Base-by-base conservation (phyloP, 2,797 vertebrate species). In the Rhinoraja longicauda region DNA sequence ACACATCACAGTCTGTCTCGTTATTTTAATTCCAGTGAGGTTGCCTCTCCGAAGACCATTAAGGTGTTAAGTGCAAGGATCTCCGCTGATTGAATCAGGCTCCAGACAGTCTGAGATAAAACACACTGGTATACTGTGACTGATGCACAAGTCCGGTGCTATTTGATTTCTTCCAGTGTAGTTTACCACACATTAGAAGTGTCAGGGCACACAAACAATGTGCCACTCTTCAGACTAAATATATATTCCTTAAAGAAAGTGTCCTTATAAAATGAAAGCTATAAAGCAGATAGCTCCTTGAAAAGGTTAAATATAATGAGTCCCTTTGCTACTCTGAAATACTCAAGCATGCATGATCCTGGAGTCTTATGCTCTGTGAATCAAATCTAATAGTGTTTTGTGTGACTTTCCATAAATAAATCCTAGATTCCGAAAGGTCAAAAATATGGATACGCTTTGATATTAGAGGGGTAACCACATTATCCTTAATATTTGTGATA, bases 41-140 rank as follows among this genome's bases (percentile, higher is more conserved):
- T 94, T 94, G 94, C 94, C 93, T 96, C 96, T 93, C 94, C 95
- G 94, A 95, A 95, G 95, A 95, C 93, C 95, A 96, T 97, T 97
- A 96, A 96, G 95, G 96, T 97, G 96, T 95, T 96, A 97, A 96
- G 94, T 96, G 95, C 95, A 95, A 95, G 95, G 95, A 94, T 94
- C 93, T 72, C 15, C 29, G 93, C 94, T 95, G 95, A 96, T 96
- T 93, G 94, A 94, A 95, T 95, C 93, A 94, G 94, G 96, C 96
- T 97, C 96, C 96, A 96, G 96, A 96, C 95, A 96, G 96, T 97
- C 96, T 97, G 96, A 96, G 94, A 94, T 95, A 95, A 93, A 95
- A 95, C 94, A 95, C 94, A 94, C 81, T 94, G 94, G 93, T 93
- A 29, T 75, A 57, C 32, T 94, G 91, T 93, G 94, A 94, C 94